A percentile compares a stretch with the other conserved stretches of the same genome.
Conservation (phyloP, 2,888 invertebrate species). For the Pelosia muscerda region DNA sequence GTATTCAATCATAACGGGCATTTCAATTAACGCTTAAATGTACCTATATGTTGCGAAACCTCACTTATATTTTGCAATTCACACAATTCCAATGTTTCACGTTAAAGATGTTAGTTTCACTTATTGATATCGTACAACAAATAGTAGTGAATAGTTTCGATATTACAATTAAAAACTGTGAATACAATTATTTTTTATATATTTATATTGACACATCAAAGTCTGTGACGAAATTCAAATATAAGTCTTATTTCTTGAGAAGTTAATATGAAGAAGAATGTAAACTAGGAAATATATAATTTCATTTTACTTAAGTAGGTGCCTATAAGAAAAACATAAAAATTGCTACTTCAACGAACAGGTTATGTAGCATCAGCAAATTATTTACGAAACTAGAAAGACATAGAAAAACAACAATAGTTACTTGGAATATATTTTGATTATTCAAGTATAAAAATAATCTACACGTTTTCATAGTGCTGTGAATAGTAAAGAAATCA, state of each 20-base stretch:
- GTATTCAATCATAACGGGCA: conserved; percentile 36
- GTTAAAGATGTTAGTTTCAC: background rate
- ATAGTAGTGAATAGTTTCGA: background rate
- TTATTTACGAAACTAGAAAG: background rate
- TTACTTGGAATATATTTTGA: background rate
- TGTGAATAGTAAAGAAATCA: background rate
- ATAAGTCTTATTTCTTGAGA: background rate
- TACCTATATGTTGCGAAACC: background rate
- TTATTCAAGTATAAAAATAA: background rate
- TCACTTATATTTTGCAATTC: background rate
- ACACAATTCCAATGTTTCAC: background rate
- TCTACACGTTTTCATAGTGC: background rate
- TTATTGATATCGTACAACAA: background rate
- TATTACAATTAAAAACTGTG: background rate
- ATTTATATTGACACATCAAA: background rate
- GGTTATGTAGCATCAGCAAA: background rate
- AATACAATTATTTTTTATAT: background rate
- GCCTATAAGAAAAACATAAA: background rate
- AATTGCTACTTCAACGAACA: background rate
- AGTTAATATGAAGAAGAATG: background rate
- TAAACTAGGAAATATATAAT: background rate
- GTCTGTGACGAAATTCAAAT: background rate
- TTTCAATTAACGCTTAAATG: conserved; percentile 44
- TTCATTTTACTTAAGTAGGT: background rate
- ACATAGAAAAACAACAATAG: background rate